Conservation (phyloP, 2,797 vertebrate species). For the Iguana delicatissima region DNA sequence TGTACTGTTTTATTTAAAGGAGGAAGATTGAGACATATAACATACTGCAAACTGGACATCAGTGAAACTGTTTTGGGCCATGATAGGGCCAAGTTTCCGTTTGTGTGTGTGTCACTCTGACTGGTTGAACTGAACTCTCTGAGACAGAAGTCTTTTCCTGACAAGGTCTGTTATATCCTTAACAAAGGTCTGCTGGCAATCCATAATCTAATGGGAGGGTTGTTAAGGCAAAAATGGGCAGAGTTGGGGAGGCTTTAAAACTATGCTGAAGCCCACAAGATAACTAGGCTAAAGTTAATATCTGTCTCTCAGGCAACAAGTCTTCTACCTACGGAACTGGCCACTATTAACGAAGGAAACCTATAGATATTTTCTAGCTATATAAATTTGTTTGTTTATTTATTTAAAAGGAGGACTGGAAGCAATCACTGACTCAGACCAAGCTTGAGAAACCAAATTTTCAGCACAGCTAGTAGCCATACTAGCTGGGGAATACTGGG, state of each 20-base stretch:
- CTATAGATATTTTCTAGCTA: neutral
- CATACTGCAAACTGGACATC: neutral
- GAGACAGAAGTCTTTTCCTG: too few relatives aligned
- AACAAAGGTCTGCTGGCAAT: too few relatives aligned
- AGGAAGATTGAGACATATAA: neutral
- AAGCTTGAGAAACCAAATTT: too few relatives aligned
- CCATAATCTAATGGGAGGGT: too few relatives aligned
- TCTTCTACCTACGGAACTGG: neutral
- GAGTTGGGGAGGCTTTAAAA: neutral
- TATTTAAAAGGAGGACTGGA: neutral
- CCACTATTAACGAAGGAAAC: neutral
- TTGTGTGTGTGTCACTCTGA: neutral
- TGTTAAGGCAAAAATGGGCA: neutral
- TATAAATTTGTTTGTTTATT: neutral
- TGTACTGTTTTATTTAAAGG: neutral
- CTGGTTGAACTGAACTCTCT: neutral
- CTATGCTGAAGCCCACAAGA: neutral
- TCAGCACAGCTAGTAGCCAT: too few relatives aligned
- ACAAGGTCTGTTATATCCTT: too few relatives aligned
- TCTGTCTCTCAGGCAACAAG: neutral
- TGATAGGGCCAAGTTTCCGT: neutral
- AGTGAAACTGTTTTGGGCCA: neutral
- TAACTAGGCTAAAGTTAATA: neutral
- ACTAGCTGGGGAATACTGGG: too few relatives aligned
- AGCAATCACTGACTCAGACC: neutral